Conservation (phyloP, 1,140 invertebrate genomes). For the Scaptomyza pallida region DNA sequence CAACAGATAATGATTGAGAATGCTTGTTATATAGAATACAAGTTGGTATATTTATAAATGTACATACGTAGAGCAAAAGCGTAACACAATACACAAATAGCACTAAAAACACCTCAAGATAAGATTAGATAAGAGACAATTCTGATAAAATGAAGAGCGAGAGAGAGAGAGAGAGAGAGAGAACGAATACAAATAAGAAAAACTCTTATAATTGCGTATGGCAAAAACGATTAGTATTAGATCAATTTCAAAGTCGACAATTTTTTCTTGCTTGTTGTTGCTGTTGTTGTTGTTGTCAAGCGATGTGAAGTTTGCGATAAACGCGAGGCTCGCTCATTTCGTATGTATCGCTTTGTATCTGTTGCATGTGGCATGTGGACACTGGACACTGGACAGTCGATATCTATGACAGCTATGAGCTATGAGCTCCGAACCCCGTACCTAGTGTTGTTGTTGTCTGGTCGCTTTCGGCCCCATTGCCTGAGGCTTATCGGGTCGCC, state of each 20-base stretch:
- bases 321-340: too few species aligned
- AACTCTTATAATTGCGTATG: not conserved
- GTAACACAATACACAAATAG: conserved; percentile 32
- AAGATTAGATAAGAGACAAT: conserved; percentile 14
- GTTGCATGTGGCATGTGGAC: conserved; percentile 45
- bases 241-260: conserved; percentile 5
- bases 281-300: not conserved
- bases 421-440: conserved; percentile 15
- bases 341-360: conserved; percentile 61
- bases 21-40: conserved; percentile 14
- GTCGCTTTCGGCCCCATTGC: conserved; percentile 23
- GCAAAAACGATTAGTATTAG: conserved; percentile 17
- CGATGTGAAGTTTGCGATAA: too few species aligned
- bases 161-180: too few species aligned
- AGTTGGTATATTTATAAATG: too few species aligned
- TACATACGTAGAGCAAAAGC: too few species aligned
- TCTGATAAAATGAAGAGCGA: not conserved
- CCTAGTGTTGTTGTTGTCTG: not conserved
- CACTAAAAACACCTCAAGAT: conserved; percentile 14
- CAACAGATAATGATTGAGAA: conserved; percentile 32
- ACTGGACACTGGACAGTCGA: conserved; percentile 27
- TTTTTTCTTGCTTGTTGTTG: not conserved
- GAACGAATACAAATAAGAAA: not conserved
- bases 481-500: conserved; percentile 57
- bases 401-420: conserved; percentile 72